Base-by-base conservation (phyloP, 2,888 invertebrate genomes). In the Agrochola lychnidis region DNA sequence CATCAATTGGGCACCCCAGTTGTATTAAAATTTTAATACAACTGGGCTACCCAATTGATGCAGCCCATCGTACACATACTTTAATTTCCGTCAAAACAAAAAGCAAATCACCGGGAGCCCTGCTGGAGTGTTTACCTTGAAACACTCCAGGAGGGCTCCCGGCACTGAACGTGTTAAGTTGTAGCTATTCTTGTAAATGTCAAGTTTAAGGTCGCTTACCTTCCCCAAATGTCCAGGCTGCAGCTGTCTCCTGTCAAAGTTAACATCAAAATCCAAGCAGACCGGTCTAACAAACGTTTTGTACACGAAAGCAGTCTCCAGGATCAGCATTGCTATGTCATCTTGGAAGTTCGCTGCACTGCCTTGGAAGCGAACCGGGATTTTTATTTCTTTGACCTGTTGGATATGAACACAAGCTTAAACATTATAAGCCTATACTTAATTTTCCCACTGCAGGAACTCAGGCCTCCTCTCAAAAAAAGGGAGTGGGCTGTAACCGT, bases 311-410 rank as follows among this genome's bases (percentile, higher is more conserved):
- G 94, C 87, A 0, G 88, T 89, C 3, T 92, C 89, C 22, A 97
- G 88, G 1, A 97, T 87, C 6, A 97, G 73, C 3, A 97, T 78
- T 0, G 97, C 97, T 14, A 97, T 93, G 87, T 97, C 97, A 0
- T 97, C 97, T 57, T 97, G 97, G 81, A 96, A 97, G 87, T 97
- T 97, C 1, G 97, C 95, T 0, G 90, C 84, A 73, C 94, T 90
- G 66, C 97, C 97, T 82, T 95, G 96, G 90, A 97, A 97, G 0
- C 95, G 91, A 0, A 90, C 88, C 2, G 97, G 97, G 1, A 96
- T 86, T n/a, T 93, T 89, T 10, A 97, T 94, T 5, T 93, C 91
- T 30, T 89, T 85, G 0, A 97, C 92, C 89, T 96, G 91, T 7
- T 36, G 7, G 57, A 16, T 4, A 53, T 16, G 57, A 25, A 59